Conservation (phyloP, 2,888 invertebrate genomes). For the Callyntrura guangdongensis region DNA sequence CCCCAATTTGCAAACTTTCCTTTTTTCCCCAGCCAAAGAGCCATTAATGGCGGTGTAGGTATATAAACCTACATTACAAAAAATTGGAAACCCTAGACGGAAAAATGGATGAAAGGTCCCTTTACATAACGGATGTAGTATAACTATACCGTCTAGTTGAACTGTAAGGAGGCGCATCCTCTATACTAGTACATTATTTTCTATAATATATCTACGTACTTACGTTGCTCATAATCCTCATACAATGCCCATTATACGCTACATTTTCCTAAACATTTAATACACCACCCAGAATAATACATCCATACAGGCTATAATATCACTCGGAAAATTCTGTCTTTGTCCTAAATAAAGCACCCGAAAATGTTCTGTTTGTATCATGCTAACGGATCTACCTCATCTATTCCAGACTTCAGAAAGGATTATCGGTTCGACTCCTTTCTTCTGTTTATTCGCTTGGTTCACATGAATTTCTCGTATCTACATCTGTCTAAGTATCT, state of each 20-base stretch:
- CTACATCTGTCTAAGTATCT: conserved; percentile 39
- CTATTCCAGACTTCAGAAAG: conserved; percentile 4
- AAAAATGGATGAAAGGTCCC: too few relatives aligned
- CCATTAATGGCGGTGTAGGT: background rate
- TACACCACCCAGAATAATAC: too few relatives aligned
- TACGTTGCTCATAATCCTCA: too few relatives aligned
- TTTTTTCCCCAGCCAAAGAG: background rate
- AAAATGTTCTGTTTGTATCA: background rate
- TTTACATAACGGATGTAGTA: too few relatives aligned
- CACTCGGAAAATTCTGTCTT: background rate
- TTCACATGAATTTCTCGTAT: background rate
- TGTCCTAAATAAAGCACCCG: background rate
- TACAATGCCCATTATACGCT: too few relatives aligned
- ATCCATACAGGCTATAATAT: too few relatives aligned
- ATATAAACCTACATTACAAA: background rate
- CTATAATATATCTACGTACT: too few relatives aligned
- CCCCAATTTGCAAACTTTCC: background rate
- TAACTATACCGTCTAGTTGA: too few relatives aligned
- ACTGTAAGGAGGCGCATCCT: too few relatives aligned
- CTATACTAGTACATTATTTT: too few relatives aligned
- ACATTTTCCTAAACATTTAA: too few relatives aligned
- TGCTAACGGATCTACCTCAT: background rate
- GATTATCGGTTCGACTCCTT: conserved; percentile 48
- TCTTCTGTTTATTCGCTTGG: too few relatives aligned
- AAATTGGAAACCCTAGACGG: background rate